Evolutionary conservation across 2,113 vertebrate genomes (phyloP).

Genomic region (Otis tarda): DNA sequence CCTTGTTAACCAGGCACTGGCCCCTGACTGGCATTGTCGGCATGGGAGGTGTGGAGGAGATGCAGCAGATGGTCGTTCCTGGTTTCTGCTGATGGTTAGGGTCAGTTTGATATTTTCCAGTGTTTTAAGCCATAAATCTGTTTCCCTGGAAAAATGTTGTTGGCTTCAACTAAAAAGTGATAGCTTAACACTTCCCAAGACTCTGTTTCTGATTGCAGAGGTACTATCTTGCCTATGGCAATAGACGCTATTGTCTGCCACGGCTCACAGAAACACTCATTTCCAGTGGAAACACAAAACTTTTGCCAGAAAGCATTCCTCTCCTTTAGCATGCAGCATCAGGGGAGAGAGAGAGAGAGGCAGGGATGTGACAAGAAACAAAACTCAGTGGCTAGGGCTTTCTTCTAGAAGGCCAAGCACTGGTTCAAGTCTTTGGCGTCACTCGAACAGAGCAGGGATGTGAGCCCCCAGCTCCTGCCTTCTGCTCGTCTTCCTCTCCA

Average conservation of each 20-base stretch:
- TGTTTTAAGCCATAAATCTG: not conserved
- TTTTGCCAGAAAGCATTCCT: not conserved
- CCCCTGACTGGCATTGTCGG: not conserved
- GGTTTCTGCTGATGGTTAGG: not conserved
- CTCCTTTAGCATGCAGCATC: not conserved
- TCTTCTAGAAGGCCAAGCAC: not conserved
- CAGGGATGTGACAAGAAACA: not conserved
- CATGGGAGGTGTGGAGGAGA: not conserved
- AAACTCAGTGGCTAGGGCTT: not conserved
- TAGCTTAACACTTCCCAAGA: not conserved
- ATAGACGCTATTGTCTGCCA: not conserved
- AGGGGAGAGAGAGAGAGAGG: not conserved
- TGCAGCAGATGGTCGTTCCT: rapidly evolving
- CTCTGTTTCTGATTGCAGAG: not conserved
- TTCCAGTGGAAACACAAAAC: not conserved
- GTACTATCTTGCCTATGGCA: not conserved
- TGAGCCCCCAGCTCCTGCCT: not conserved
- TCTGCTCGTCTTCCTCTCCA: not conserved
- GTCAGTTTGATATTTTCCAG: not conserved
- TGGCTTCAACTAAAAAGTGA: not conserved
- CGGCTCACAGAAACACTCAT: not conserved
- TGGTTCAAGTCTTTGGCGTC: not conserved
- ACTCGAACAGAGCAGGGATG: not conserved
- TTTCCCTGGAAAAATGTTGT: not conserved
- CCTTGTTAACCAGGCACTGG: not conserved